Evolutionary conservation across 2,113 vertebrate species (phyloP).

Genomic region (Lepus americanus): DNA sequence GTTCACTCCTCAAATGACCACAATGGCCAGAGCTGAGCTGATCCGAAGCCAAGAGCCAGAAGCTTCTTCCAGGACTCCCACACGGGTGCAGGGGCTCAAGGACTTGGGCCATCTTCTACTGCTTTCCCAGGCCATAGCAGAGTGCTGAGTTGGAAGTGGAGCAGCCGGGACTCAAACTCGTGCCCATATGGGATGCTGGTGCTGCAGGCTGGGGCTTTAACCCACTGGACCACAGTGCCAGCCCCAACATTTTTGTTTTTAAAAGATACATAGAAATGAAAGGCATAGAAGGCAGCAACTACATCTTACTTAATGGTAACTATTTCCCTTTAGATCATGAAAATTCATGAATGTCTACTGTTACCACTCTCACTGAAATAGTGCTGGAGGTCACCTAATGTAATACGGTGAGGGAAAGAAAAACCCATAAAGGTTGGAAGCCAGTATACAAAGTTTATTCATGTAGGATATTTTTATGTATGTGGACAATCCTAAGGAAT

Average conservation of each 20-base stretch:
- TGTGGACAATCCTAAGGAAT: background rate
- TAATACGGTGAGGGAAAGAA: constrained; percentile 23
- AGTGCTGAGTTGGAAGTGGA: too few species aligned
- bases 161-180: too few species aligned
- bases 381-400: background rate
- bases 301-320: background rate
- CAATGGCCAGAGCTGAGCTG: too few species aligned
- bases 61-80: too few species aligned
- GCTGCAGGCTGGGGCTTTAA: too few species aligned
- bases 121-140: too few species aligned
- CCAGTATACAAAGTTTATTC: background rate
- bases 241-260: background rate
- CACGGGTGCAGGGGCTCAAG: too few species aligned
- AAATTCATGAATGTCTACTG: background rate
- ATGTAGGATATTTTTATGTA: background rate
- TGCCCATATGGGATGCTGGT: too few species aligned
- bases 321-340: background rate
- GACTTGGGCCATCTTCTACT: too few species aligned
- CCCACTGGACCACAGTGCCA: too few species aligned
- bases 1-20: too few species aligned
- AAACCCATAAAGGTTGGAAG: background rate
- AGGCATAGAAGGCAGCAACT: background rate
- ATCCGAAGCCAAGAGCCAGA: too few species aligned
- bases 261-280: background rate
- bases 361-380: background rate